Conservation (phyloP, 1,140 invertebrate genomes). For the Tribolium madens region DNA sequence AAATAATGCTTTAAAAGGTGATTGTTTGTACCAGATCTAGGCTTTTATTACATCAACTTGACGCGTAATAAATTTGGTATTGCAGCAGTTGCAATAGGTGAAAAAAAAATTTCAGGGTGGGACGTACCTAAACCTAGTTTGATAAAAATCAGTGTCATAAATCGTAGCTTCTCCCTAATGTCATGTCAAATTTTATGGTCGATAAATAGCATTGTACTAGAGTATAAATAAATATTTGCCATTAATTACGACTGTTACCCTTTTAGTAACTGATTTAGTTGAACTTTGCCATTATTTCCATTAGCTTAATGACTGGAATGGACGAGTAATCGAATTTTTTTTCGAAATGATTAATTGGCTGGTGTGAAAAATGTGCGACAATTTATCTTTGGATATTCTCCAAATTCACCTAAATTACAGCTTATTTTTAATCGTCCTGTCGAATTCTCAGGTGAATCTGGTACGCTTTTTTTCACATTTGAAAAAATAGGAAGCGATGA, state of each 20-base stretch:
- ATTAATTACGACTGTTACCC: conserved; percentile 19
- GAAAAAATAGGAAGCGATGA: no score
- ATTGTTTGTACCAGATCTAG: background rate
- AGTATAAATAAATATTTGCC: conserved; percentile 28
- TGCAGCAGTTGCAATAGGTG: background rate
- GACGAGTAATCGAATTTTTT: background rate
- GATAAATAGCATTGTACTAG: conserved; percentile 24
- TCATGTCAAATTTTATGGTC: conserved; percentile 34
- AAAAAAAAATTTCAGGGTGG: background rate
- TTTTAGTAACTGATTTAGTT: conserved; percentile 23
- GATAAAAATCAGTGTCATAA: conserved; percentile 3
- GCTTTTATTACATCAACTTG: background rate
- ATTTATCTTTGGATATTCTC: conserved; percentile 31
- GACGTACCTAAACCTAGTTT: conserved; percentile 21
- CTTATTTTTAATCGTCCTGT: conserved; percentile 24
- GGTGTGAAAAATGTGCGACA: conserved; percentile 4
- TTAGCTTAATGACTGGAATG: conserved; percentile 18
- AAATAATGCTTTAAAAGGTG: background rate
- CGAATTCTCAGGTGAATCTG: background rate
- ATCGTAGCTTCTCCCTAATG: conserved; percentile 3
- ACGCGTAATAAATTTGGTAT: background rate
- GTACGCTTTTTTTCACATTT: no score
- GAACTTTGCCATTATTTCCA: conserved; percentile 18
- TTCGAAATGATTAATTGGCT: background rate
- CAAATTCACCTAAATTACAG: conserved; percentile 18